Evolutionary conservation across 2,113 vertebrate species (phyloP), one percentile per base, ranked within the genome.

Genomic region (Neomonachus schauinslandi): DNA sequence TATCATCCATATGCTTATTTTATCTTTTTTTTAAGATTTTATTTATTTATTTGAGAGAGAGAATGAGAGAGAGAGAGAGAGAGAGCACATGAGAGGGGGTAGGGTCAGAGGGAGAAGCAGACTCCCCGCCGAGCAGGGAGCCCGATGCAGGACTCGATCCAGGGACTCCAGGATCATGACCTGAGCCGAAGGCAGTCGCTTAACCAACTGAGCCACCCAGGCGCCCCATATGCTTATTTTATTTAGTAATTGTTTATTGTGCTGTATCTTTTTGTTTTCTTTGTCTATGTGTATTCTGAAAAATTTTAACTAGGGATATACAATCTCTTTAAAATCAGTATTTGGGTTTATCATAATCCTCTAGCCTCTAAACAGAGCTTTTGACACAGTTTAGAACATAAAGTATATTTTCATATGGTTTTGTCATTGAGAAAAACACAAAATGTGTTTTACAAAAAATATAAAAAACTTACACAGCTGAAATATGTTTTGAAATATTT

Each of bases 401-500:
- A 77, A 83, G 26, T 46, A 59, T 74, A 59, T 72, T 91, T 74
- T 57, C 12, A 51, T 24, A 19, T 39, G 51, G 2, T n/a, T 83
- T 77, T 65, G 15, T 55, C 51, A 24, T 92, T 87, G 24, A 87
- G 21, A 57, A 93, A 90, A 49, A 19, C 10, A 93, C 1, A 83
- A 69, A 59, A 51, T 61, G 0, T 76, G 1, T 71, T 63, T 94
- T 72, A 69, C 1, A 87, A 57, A 63, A 31, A 71, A 76, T 31
- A n/a, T 65, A 42, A 89, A 86, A 39, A 72, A 57, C n/a, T n/a
- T 53, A 22, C 16, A n/a, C 10, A 51, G 65, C 2, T 74, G 10
- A 81, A 85, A 81, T 85, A 77, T 53, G 22, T 65, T 91, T 94
- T 80, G 26, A 84, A 84, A 28, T 74, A 76, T 84, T 92, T 74